Base-by-base conservation (phyloP, 2,888 invertebrate species). In the Parelbella ahira region DNA sequence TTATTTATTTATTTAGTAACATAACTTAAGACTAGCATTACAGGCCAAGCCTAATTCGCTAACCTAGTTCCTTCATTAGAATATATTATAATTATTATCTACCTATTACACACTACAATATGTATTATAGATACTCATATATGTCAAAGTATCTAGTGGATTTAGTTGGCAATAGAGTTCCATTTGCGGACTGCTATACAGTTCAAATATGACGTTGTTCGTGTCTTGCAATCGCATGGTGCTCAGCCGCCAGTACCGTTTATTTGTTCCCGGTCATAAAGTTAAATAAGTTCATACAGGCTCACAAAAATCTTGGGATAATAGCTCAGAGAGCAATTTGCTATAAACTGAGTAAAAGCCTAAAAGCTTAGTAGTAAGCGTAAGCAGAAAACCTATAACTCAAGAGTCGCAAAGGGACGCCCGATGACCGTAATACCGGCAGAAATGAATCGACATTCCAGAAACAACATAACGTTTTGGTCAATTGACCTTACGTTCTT, bases 341-440 rank as follows among this genome's bases (percentile, higher is more conserved):
- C 30, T 18, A 24, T 38, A 30, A 38, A 24, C 15, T 38, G 18
- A 18, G 15, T 38, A 15, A 7, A 15, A 38, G 30, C 18, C 39
- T 19, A 32, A 25, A 25, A 32, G 24, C 32, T 39, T 24, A 39
- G 39, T 24, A 23, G 30, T 24, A 24, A 39, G 30, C 30, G 30
- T 24, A 24, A 39, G 30, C 30, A 32, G 24, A 39, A 39, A 39
- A 39, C 32, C 39, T 39, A 39, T 25, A 39, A 32, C 19, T 32
- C 39, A 32, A 39, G 24, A 25, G 39, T 32, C 39, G 19, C 19
- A 38, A 21, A 8, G 29, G 29, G 38, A 38, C 39, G 39, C 18
- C 9, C 24, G 24, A 32, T 30, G 24, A 19, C 24, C 30, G 38
- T 30, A 30, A 39, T 24, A 30, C 18, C 18, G 24, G 18, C 30